A percentile compares a stretch with the other conserved stretches of the same genome.
phyloP scores from a whole-genome alignment of 2,113 vertebrate species.

The Ictalurus punctatus region DNA sequence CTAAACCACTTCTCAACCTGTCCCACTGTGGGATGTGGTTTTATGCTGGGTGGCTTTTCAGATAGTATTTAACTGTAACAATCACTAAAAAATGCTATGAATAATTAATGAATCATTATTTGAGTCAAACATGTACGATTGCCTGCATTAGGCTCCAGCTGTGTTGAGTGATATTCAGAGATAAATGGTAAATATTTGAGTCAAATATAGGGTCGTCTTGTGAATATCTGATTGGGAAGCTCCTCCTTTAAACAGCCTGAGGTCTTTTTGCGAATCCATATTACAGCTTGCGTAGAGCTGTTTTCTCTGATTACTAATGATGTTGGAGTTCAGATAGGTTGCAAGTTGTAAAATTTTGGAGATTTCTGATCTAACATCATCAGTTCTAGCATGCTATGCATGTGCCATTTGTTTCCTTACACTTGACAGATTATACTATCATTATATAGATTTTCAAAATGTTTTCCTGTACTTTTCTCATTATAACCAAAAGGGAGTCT shows the following conservation, averaged over 20 bases:
- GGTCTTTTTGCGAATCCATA: neutral
- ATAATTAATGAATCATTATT: neutral
- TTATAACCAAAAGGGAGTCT: neutral
- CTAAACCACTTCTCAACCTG: neutral
- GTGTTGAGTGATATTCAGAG: neutral
- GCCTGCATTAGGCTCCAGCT: neutral
- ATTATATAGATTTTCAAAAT: neutral
- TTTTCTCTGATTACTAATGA: neutral
- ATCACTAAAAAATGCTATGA: neutral
- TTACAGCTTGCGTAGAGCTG: neutral
- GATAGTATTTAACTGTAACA: neutral
- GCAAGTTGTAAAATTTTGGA: neutral
- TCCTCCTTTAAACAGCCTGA: neutral
- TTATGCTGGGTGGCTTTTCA: neutral
- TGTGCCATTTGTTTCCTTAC: neutral
- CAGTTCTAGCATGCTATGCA: conserved; percentile 2
- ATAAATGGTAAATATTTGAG: neutral
- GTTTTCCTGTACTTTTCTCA: neutral
- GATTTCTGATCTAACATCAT: neutral
- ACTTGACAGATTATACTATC: neutral
- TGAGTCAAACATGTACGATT: neutral
- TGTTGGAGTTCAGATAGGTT: neutral
- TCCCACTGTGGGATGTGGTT: neutral
- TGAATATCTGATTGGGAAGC: neutral
- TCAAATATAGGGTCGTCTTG: neutral